A percentile compares a stretch with the other conserved stretches of the same genome.
phyloP scores from a whole-genome alignment of 2,888 invertebrate species.

The Amblyjoppa fuscipennis region DNA sequence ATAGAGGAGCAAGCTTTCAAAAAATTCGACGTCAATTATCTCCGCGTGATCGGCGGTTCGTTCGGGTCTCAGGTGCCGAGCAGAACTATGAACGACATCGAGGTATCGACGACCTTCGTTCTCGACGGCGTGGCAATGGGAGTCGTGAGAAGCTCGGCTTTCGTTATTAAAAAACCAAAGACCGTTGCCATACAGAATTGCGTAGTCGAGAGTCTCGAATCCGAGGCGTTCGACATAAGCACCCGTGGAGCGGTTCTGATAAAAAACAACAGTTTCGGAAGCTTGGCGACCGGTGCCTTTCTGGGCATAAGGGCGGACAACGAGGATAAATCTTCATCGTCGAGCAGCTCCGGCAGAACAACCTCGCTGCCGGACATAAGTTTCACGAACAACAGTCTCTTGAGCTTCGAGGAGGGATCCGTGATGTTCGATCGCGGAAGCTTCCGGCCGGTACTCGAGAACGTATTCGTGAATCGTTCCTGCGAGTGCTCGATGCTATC shows the following conservation, averaged over 20 bases:
- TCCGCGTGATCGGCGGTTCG: constrained; percentile 88
- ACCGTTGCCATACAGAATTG: constrained; percentile 88
- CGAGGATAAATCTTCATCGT: constrained; percentile 84
- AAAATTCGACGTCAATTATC: constrained; percentile 90
- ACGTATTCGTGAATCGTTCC: constrained; percentile 87
- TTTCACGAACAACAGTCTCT: constrained; percentile 89
- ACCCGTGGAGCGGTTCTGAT: constrained; percentile 89
- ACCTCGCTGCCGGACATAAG: constrained; percentile 87
- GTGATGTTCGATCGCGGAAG: constrained; percentile 87
- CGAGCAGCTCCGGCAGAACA: constrained; percentile 87
- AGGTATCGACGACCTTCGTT: constrained; percentile 89
- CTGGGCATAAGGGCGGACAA: constrained; percentile 86
- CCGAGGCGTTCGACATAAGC: constrained; percentile 89
- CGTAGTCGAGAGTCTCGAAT: constrained; percentile 87
- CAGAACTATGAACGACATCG: constrained; percentile 91
- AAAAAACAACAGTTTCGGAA: constrained; percentile 88
- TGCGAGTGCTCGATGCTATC: constrained; percentile 87
- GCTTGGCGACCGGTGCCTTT: constrained; percentile 88
- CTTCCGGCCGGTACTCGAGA: constrained; percentile 87
- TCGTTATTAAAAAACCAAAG: constrained; percentile 89
- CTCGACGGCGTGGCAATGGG: constrained; percentile 89
- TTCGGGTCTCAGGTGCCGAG: constrained; percentile 89
- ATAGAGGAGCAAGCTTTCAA: constrained; percentile 92
- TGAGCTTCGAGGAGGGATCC: constrained; percentile 87
- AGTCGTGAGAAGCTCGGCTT: constrained; percentile 89